Evolutionary conservation across 1,140 invertebrate species (phyloP).

Genomic region (Chironomus tepperi): DNA sequence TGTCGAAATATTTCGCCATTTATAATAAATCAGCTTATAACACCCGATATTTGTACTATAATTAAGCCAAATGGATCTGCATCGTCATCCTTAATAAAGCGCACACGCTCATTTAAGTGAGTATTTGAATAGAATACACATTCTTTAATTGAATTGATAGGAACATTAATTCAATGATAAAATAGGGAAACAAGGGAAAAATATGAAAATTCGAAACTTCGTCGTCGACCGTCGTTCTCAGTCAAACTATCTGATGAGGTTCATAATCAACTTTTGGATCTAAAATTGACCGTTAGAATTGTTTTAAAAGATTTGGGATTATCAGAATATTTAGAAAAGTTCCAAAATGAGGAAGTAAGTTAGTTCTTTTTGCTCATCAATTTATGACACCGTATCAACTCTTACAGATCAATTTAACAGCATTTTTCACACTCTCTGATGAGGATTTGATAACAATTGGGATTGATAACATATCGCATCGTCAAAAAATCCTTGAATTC

Average conservation of each 20-base stretch:
- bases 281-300: background rate
- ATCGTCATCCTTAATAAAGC: background rate
- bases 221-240: background rate
- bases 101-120: background rate
- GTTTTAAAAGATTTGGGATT: background rate
- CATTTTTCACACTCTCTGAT: background rate
- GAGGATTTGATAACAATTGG: background rate
- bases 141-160: background rate
- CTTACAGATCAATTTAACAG: background rate
- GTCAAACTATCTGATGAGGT: background rate
- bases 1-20: too few species aligned
- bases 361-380: background rate
- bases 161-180: background rate
- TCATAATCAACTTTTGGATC: background rate
- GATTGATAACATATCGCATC: background rate
- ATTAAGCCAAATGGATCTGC: too few species aligned
- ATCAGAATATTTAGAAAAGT: background rate
- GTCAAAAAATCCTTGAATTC: background rate
- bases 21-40: too few species aligned
- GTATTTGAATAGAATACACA: too few species aligned
- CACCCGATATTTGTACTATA: too few species aligned
- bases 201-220: background rate
- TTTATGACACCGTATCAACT: background rate
- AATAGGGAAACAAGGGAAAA: background rate
- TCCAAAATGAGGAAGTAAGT: background rate